A percentile compares a stretch with the other conserved stretches of the same genome.
Conservation (phyloP, 2,888 invertebrate genomes). For the Nephrotoma guestfalica region DNA sequence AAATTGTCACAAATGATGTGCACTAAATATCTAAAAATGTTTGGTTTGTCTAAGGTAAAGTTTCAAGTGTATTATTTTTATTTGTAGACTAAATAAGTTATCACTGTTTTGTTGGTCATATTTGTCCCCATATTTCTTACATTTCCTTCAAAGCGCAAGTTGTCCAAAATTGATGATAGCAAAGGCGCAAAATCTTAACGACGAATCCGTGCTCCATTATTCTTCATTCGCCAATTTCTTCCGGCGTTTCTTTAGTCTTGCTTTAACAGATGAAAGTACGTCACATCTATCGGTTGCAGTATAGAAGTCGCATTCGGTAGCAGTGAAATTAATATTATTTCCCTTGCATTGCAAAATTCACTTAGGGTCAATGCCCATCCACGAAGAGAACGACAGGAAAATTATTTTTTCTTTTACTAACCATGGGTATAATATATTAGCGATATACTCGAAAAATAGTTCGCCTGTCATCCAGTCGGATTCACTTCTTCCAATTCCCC, state of each 20-base stretch:
- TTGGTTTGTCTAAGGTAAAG: too few relatives aligned
- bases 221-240: background rate
- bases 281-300: too few relatives aligned
- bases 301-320: too few relatives aligned
- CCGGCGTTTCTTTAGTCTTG: background rate
- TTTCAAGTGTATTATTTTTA: too few relatives aligned
- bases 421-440: background rate
- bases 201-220: background rate
- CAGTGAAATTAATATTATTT: too few relatives aligned
- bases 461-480: too few relatives aligned
- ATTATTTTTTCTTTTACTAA: too few relatives aligned
- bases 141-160: background rate
- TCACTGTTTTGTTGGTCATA: background rate
- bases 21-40: too few relatives aligned
- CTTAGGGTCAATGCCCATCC: background rate
- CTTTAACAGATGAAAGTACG: background rate
- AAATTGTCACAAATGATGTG: too few relatives aligned
- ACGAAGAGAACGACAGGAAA: too few relatives aligned
- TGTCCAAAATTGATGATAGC: background rate
- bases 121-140: background rate
- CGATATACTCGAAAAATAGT: conserved; percentile 4
- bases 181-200: background rate
- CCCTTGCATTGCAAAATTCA: too few relatives aligned
- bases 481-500: conserved; percentile 25
- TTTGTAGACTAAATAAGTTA: background rate